Conservation (phyloP, 2,888 invertebrate genomes). For the Yponomeuta evonymella region DNA sequence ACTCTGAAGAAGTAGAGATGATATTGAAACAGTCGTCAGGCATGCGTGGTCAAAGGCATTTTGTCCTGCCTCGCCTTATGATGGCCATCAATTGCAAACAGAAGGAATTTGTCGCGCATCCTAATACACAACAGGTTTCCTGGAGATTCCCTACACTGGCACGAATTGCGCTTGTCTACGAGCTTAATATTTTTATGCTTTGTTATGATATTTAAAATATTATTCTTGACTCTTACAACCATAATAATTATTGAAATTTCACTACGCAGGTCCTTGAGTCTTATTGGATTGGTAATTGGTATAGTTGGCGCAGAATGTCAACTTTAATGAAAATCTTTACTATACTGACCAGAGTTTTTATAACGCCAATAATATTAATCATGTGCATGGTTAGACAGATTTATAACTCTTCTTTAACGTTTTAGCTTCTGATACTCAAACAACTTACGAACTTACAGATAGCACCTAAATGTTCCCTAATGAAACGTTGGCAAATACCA, state of each 20-base stretch:
- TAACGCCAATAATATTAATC: slow-evolving; percentile 48
- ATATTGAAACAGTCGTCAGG: slow-evolving; percentile 76
- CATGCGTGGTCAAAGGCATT: slow-evolving; percentile 52
- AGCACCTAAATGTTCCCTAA: slow-evolving; percentile 51
- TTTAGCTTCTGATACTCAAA: neutral
- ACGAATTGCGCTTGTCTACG: neutral
- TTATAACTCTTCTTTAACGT: neutral
- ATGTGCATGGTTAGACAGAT: slow-evolving; percentile 42
- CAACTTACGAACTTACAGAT: slow-evolving; percentile 31
- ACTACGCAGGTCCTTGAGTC: slow-evolving; percentile 67
- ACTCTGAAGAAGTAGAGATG: slow-evolving; percentile 81
- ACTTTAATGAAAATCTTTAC: slow-evolving; percentile 46
- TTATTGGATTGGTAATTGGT: slow-evolving; percentile 80
- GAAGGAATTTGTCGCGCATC: slow-evolving; percentile 85
- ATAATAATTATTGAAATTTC: neutral
- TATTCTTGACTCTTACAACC: neutral
- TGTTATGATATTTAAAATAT: neutral
- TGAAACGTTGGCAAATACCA: slow-evolving; percentile 77
- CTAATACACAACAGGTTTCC: slow-evolving; percentile 81
- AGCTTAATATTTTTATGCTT: neutral
- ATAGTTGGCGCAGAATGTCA: slow-evolving; percentile 73
- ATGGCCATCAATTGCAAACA: slow-evolving; percentile 82
- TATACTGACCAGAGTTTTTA: slow-evolving; percentile 37
- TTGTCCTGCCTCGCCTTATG: slow-evolving; percentile 79
- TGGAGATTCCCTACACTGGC: neutral